Evolutionary conservation across 37 sponge, comb jelly and placozoan genomes (phyloP).

Genomic region (Amphimedon queenslandica): DNA sequence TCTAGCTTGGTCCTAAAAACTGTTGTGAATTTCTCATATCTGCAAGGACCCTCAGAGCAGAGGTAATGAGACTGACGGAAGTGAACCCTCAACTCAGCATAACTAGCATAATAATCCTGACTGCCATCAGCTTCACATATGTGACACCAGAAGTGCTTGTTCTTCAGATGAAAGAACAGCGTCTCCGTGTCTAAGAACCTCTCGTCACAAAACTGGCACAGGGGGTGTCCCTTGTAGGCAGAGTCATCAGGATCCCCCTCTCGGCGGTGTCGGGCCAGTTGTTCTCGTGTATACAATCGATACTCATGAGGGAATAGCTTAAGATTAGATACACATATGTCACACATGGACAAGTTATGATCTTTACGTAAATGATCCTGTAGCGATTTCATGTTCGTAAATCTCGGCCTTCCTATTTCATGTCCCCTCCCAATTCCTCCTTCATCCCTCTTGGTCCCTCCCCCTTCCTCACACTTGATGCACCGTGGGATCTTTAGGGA

Average conservation of each 20-base stretch:
- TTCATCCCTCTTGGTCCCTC: too few relatives aligned
- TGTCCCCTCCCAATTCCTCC: too few relatives aligned
- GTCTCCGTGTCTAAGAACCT: conserved; percentile 82
- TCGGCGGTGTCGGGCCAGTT: conserved; percentile 60
- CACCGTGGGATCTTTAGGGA: conserved; percentile 20
- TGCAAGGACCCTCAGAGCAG: conserved; percentile 78
- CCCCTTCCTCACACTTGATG: conserved; percentile 15
- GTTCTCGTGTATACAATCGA: conserved; percentile 57
- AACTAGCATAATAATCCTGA: conserved; percentile 67
- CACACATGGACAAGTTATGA: conserved; percentile 69
- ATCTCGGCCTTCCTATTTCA: too few relatives aligned
- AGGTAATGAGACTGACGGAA: conserved; percentile 78
- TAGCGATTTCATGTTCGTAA: conserved; percentile 29
- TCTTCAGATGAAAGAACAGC: conserved; percentile 72
- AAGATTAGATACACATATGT: conserved; percentile 65
- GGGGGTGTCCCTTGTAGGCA: conserved; percentile 82
- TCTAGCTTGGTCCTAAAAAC: conserved; percentile 80
- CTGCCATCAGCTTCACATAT: conserved; percentile 81
- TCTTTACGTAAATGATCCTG: conserved; percentile 52
- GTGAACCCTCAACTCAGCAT: conserved; percentile 48
- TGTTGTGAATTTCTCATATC: conserved; percentile 55
- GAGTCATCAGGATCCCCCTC: conserved; percentile 68
- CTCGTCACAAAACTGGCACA: conserved; percentile 83
- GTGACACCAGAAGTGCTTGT: conserved; percentile 89
- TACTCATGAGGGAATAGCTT: conserved; percentile 79